phyloP scores from a whole-genome alignment of 2,113 vertebrate genomes.

The Onychostruthus taczanowskii region DNA sequence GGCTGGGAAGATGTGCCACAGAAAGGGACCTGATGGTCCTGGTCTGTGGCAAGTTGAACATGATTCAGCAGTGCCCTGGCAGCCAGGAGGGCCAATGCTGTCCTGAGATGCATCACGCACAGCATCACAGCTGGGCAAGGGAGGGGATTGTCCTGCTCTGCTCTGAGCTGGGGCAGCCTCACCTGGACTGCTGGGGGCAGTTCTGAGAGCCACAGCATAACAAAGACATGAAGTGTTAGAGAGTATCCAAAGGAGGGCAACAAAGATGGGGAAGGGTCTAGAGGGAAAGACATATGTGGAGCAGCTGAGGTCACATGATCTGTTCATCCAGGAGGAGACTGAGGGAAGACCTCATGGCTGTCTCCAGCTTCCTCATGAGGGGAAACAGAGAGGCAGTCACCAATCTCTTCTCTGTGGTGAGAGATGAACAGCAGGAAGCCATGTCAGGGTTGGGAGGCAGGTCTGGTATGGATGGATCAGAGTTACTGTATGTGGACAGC shows the following conservation, averaged over 20 bases:
- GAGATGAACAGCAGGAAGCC: not conserved
- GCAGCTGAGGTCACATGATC: not conserved
- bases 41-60: accelerated
- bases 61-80: not conserved
- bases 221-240: not conserved
- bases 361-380: not conserved
- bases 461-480: not conserved
- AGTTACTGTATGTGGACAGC: not conserved
- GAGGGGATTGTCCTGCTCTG: not conserved
- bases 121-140: accelerated
- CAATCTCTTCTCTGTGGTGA: not conserved
- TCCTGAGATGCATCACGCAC: not conserved
- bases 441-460: not conserved
- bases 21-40: not conserved
- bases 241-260: not conserved
- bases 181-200: not conserved
- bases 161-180: not conserved
- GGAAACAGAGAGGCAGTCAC: not conserved
- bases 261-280: not conserved
- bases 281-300: not conserved
- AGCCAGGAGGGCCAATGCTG: accelerated
- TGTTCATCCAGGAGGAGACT: not conserved
- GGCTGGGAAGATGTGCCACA: not conserved
- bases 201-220: not conserved
- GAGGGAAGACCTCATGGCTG: no score